Base-by-base conservation (phyloP, 1,140 invertebrate species). In the Muscidifurax raptorellus region DNA sequence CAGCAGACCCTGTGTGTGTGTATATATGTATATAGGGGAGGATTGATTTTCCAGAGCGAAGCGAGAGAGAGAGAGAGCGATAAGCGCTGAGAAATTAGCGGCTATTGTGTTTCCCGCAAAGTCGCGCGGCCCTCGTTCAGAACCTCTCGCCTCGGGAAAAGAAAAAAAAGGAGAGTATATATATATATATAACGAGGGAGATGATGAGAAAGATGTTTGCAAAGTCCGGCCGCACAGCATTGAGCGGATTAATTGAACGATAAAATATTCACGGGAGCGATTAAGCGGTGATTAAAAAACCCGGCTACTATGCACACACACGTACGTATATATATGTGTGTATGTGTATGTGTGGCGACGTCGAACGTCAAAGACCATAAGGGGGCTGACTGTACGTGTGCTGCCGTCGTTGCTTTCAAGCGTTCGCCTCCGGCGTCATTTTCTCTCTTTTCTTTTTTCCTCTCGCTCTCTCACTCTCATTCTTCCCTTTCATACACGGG, bases 211-310 rank as follows among this genome's bases (percentile, higher is more conserved):
- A 74, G 40, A n/a, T 27, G 40, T 69, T 69, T 74, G 66, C 44
- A 18, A 32, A 59, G 18, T 59, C 28, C 30, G 10, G 13, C 81
- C 79, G 84, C 64, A n/a, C n/a, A n/a, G n/a, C n/a, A 88, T 89
- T 90, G 85, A 86, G 74, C 25, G 47, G 83, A 25, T 81, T 90
- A 86, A 91, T 91, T 89, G 86, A 66, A 74, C 74, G 84, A 86
- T 90, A 85, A 90, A 91, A 90, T 90, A 91, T 91, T 90, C 89
- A 90, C 66, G 81, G 66, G 40, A 83, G 85, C 86, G 87, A 90
- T 90, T 90, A 90, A 83, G 84, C 84, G 85, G 80, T 87, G 88
- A 82, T 88, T 89, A 87, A 88, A 87, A 82, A 69, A 59, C 52
- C 22, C 67, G 10, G 52, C 52, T 22, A 22, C 52, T 22, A n/a